Percentiles rank a stretch among this genome's conserved stretches.
These are phyloP conservation scores for Dermatophagoides farinae DNA, from an alignment of 1,140 invertebrate genomes.

Conservation along the genomic window DNA sequence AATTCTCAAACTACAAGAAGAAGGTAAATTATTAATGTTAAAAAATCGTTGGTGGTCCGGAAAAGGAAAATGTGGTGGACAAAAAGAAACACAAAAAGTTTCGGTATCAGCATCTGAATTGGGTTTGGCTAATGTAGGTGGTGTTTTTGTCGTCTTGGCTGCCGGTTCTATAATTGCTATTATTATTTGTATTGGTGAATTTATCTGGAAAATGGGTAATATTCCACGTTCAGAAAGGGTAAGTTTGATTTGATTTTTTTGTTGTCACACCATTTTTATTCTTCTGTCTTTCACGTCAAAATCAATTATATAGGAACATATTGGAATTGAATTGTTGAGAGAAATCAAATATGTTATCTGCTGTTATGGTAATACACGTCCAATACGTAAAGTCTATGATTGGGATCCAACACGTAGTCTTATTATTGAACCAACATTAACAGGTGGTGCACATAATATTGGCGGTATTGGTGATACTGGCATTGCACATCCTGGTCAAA, in stretches of 20 bases:
- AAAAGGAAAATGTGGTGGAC: slow-evolving; percentile 16
- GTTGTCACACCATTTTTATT: too few relatives aligned
- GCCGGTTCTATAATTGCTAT: slow-evolving; percentile 23
- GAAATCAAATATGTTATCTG: slow-evolving; percentile 51
- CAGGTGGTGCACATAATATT: too few relatives aligned
- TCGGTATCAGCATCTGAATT: slow-evolving; percentile 22
- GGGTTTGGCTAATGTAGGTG: slow-evolving; percentile 29
- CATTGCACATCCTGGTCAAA: too few relatives aligned
- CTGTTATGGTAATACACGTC: slow-evolving; percentile 50
- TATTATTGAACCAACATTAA: slow-evolving; percentile 6
- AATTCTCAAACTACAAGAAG: slow-evolving; percentile 30
- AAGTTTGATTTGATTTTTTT: slow-evolving; percentile 4
- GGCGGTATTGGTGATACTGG: too few relatives aligned
- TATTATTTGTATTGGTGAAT: slow-evolving; percentile 22
- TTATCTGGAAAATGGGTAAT: slow-evolving; percentile 23
- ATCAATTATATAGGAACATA: slow-evolving; percentile 17
- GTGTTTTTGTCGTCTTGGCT: slow-evolving; percentile 29
- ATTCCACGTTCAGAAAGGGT: slow-evolving; percentile 21
- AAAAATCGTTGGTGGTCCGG: slow-evolving; percentile 26
- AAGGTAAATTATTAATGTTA: slow-evolving; percentile 28
- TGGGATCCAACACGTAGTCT: slow-evolving; percentile 9
- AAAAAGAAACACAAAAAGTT: slow-evolving; percentile 20
- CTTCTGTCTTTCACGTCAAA: not conserved
- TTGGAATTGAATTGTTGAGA: slow-evolving; percentile 20
- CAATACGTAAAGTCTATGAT: slow-evolving; percentile 12